These are phyloP conservation scores for Drosophila gunungcola DNA, from an alignment of 1,140 invertebrate species.

Conservation along the genomic window DNA sequence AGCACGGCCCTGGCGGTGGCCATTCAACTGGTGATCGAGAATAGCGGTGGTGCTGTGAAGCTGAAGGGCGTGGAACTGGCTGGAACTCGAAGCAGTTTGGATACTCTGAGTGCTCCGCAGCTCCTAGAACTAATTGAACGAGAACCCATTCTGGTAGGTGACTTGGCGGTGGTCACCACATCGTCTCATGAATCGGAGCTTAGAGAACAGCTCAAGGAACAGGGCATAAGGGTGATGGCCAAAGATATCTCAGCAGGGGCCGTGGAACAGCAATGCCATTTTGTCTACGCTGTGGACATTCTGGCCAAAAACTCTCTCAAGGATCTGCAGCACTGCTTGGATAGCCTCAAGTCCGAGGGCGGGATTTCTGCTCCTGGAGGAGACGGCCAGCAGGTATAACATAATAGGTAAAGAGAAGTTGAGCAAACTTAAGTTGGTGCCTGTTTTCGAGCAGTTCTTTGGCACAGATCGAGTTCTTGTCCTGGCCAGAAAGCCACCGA, in stretches of 20 bases:
- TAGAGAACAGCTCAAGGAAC: conserved; percentile 42
- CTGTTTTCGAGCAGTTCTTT: conserved; percentile 85
- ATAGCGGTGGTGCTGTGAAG: conserved; percentile 88
- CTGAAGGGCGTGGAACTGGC: conserved; percentile 91
- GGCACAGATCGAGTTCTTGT: conserved; percentile 87
- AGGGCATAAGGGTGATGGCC: conserved; percentile 86
- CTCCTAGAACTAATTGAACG: conserved; percentile 87
- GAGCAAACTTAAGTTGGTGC: conserved; percentile 84
- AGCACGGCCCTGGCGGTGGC: conserved; percentile 86
- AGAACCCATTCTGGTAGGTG: conserved; percentile 88
- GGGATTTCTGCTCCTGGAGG: conserved; percentile 92
- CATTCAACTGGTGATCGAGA: conserved; percentile 92
- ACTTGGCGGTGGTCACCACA: conserved; percentile 85
- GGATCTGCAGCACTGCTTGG: conserved; percentile 86
- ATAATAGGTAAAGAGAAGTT: conserved; percentile 79
- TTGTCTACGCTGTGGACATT: conserved; percentile 87
- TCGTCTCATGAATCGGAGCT: conserved; percentile 84
- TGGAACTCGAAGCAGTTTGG: conserved; percentile 86
- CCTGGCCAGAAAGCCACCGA: conserved; percentile 86
- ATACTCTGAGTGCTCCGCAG: conserved; percentile 87
- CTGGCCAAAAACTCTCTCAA: conserved; percentile 82
- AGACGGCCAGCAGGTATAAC: conserved; percentile 86
- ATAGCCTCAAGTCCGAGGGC: conserved; percentile 87
- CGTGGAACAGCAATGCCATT: conserved; percentile 89
- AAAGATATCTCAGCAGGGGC: conserved; percentile 86